Base-by-base conservation (phyloP, 2,113 vertebrate species). In the Pomatostomus ruficeps region DNA sequence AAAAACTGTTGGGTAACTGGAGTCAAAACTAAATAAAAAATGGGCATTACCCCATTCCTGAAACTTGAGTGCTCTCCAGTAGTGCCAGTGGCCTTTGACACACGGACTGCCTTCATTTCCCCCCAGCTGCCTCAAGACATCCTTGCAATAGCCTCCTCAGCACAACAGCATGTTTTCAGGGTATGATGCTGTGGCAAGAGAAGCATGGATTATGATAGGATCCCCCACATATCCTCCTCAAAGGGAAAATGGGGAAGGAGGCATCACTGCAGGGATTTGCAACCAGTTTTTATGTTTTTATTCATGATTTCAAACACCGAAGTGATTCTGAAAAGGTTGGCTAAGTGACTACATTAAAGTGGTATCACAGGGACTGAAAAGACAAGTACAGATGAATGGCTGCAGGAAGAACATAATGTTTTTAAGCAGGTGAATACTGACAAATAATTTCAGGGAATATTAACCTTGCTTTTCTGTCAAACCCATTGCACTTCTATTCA, bases 401-500 rank as follows among this genome's bases (percentile, higher is more conserved):
- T 85, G 42, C 11, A 82, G 26, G 38, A 80, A 57, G 52, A 83
- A 86, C n/a, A 75, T 63, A 42, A 59, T 49, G 31, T 48, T 20
- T 59, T 55, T 59, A 62, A 57, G 5, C 31, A 89, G 31, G 52
- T 59, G 36, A 93, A 89, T 28, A 58, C 12, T 68, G 31, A 72
- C 16, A 91, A 88, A 93, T 46, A 74, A 91, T 81, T 91, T 71
- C 55, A 81, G 49, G 31, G 31, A 78, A 35, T 73, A 70, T 72
- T 82, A 82, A 68, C 1, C 6, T 84, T 68, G 38, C 26, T 93
- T 89, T 91, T 85, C 66, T 11, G 1, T 72, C n/a, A 94, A 85
- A 94, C 54, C 21, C 21, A 46, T 26, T 93, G 66, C 36, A 91
- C 33, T 75, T 94, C 66, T 89, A 68, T 85, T 91, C 66, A 78